Conservation (phyloP, 2,888 invertebrate species). For the Acholoe squamosa region DNA sequence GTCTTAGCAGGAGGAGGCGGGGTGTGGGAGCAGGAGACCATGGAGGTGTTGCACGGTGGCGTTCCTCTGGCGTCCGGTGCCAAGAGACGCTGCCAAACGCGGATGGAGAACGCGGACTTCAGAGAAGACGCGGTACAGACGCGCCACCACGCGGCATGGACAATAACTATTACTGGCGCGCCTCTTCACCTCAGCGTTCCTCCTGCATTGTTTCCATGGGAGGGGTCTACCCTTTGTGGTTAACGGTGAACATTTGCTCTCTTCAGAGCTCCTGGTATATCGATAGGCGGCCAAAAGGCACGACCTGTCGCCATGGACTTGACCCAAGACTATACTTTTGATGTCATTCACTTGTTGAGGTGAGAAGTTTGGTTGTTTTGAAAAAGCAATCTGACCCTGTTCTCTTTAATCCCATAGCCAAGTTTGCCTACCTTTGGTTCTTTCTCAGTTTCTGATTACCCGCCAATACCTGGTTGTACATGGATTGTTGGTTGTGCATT, state of each 20-base stretch:
- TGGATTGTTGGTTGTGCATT: too few species aligned
- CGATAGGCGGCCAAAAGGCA: background rate
- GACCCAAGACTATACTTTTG: background rate
- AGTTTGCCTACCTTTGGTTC: too few species aligned
- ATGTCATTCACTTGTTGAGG: background rate
- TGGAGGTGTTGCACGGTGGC: background rate
- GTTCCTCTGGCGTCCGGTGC: slow-evolving; percentile 5
- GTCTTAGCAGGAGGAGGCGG: background rate
- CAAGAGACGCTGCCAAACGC: background rate
- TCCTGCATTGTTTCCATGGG: background rate
- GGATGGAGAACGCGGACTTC: background rate
- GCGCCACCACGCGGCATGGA: background rate
- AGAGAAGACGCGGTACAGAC: background rate
- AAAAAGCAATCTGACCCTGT: too few species aligned
- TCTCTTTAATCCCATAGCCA: too few species aligned
- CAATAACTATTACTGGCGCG: background rate
- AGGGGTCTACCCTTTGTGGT: background rate
- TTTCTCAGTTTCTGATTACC: too few species aligned
- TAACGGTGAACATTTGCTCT: background rate
- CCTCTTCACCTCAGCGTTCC: slow-evolving; percentile 7
- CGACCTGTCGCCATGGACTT: background rate
- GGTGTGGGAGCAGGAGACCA: background rate
- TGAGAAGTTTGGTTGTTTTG: too few species aligned
- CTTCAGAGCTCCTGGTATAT: background rate
- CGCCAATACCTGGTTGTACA: too few species aligned